Conservation (phyloP, 2,113 vertebrate species). For the Malurus elegans region DNA sequence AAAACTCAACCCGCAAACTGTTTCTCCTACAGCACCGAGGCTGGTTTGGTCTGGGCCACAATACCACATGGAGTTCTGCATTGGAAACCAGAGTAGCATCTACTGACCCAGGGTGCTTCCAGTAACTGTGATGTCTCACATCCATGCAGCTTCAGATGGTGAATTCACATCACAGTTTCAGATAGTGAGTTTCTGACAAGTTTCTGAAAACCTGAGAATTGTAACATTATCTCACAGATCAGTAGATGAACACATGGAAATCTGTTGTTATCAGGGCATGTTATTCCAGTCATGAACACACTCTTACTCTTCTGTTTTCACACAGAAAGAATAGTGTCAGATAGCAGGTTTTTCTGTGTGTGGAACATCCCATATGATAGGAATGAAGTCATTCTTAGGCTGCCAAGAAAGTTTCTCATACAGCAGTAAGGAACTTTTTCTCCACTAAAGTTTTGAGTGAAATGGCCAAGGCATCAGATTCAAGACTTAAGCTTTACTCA, state of each 20-base stretch:
- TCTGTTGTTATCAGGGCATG: neutral
- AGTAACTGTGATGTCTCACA: neutral
- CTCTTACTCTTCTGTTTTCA: neutral
- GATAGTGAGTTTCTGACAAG: neutral
- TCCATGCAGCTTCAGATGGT: too few relatives aligned
- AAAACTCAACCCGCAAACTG: neutral
- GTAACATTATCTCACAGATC: neutral
- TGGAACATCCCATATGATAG: neutral
- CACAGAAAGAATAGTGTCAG: rapidly evolving
- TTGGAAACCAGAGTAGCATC: neutral
- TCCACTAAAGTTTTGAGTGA: neutral
- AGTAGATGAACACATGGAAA: neutral
- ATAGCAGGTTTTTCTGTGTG: neutral
- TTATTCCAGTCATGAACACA: neutral
- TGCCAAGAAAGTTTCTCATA: neutral
- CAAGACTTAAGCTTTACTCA: neutral
- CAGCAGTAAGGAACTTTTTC: neutral
- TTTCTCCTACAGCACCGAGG: neutral
- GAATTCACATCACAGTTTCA: neutral
- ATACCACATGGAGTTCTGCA: rapidly evolving
- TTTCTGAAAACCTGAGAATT: neutral
- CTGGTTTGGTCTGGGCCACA: neutral
- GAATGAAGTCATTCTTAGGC: neutral
- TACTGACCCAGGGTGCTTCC: neutral
- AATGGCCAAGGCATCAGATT: neutral